Conservation (phyloP, 2,113 vertebrate genomes). For the Columba janthina region DNA sequence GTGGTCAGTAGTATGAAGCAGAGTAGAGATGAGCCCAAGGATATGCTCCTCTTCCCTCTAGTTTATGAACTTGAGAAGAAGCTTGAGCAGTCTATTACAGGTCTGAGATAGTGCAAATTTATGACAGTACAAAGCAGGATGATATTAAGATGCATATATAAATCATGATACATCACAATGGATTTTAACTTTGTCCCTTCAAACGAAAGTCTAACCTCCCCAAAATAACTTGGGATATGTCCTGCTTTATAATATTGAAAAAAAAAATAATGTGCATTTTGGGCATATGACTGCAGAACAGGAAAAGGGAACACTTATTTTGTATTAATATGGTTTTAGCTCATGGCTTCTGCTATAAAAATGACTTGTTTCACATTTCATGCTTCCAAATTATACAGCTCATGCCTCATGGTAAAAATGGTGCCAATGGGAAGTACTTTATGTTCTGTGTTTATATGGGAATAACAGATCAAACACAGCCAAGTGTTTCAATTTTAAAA, state of each 20-base stretch:
- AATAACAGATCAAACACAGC: slow-evolving; percentile 67
- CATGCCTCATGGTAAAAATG: slow-evolving; percentile 28
- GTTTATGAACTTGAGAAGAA: too few species aligned
- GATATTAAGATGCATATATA: background rate
- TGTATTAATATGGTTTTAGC: background rate
- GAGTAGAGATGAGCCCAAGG: too few species aligned
- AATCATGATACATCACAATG: background rate
- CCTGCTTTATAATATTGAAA: background rate
- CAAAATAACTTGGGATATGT: background rate
- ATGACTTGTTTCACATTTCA: slow-evolving; percentile 45
- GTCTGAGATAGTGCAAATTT: too few species aligned
- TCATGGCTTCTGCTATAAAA: slow-evolving; percentile 21
- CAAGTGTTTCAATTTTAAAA: slow-evolving; percentile 49
- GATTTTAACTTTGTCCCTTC: background rate
- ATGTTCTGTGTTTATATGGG: background rate
- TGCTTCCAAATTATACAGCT: background rate
- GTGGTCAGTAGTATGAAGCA: too few species aligned
- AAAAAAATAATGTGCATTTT: background rate
- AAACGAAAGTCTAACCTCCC: background rate
- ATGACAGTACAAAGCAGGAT: background rate
- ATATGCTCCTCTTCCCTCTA: too few species aligned
- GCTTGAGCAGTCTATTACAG: too few species aligned
- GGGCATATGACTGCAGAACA: background rate
- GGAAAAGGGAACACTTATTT: background rate
- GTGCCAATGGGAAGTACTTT: slow-evolving; percentile 44